These are phyloP conservation scores for Cheilosia grossa DNA, from an alignment of 2,888 invertebrate genomes.

Conservation along the genomic window DNA sequence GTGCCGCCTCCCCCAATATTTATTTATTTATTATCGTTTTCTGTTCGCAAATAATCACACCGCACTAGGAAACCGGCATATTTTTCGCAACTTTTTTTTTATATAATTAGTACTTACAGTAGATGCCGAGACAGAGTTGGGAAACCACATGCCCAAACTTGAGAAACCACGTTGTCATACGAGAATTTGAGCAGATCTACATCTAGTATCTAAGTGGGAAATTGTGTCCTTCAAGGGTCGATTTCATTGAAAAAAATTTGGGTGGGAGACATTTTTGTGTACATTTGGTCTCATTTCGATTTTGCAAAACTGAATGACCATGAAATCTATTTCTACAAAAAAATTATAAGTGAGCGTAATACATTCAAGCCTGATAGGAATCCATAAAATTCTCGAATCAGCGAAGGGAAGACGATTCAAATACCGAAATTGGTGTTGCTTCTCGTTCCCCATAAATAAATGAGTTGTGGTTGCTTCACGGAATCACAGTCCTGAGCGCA, in stretches of 20 bases:
- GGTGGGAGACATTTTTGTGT: neutral
- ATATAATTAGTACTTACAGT: neutral
- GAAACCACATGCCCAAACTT: neutral
- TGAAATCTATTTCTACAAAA: too few relatives aligned
- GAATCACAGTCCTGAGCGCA: neutral
- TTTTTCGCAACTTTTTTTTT: neutral
- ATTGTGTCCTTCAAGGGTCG: neutral
- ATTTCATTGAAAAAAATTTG: neutral
- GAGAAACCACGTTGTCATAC: neutral
- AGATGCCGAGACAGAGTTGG: neutral
- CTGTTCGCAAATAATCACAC: slow-evolving; percentile 25
- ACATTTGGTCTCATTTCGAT: neutral
- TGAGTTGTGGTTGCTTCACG: slow-evolving; percentile 9
- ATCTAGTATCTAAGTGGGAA: neutral
- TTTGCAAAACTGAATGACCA: neutral
- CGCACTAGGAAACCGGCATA: slow-evolving; percentile 37
- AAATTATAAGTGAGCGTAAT: too few relatives aligned
- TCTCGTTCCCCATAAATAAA: neutral
- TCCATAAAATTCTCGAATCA: slow-evolving; percentile 2
- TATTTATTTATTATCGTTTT: slow-evolving; percentile 4
- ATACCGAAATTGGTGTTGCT: slow-evolving; percentile 38
- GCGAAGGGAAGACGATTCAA: slow-evolving; percentile 8
- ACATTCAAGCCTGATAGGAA: neutral
- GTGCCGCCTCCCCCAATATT: slow-evolving; percentile 32
- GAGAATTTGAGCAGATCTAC: neutral